phyloP scores from a whole-genome alignment of 1,140 invertebrate genomes.

The Aleiodes sp. region DNA sequence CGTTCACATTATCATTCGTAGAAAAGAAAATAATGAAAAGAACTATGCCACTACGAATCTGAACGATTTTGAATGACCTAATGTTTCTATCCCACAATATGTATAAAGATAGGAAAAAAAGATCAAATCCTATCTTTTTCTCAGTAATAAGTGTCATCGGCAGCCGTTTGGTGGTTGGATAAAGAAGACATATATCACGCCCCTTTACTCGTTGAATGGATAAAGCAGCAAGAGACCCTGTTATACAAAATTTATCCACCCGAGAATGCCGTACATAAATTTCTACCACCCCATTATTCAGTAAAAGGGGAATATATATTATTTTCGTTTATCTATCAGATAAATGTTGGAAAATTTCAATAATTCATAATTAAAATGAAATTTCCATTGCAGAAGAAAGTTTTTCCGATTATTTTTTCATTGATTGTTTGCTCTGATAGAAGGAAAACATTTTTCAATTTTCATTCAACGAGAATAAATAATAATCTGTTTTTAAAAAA shows the following conservation, averaged over 20 bases:
- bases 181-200: background rate
- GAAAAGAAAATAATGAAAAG: too few species aligned
- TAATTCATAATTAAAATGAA: too few species aligned
- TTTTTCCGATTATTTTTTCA: too few species aligned
- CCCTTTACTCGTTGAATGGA: background rate
- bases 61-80: background rate
- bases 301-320: background rate
- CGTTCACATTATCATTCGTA: too few species aligned
- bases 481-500: too few species aligned
- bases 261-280: background rate
- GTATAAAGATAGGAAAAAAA: background rate
- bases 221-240: background rate
- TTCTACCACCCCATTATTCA: background rate
- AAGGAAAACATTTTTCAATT: too few species aligned
- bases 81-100: background rate
- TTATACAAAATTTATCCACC: background rate
- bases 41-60: too few species aligned
- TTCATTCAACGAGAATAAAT: too few species aligned
- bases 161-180: background rate
- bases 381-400: too few species aligned
- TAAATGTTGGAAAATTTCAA: background rate
- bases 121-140: background rate
- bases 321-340: background rate
- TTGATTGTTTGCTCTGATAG: too few species aligned
- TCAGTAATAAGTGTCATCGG: background rate